Evolutionary conservation across 2,888 invertebrate genomes (phyloP).

Genomic region (Gandaritis pyraliata): DNA sequence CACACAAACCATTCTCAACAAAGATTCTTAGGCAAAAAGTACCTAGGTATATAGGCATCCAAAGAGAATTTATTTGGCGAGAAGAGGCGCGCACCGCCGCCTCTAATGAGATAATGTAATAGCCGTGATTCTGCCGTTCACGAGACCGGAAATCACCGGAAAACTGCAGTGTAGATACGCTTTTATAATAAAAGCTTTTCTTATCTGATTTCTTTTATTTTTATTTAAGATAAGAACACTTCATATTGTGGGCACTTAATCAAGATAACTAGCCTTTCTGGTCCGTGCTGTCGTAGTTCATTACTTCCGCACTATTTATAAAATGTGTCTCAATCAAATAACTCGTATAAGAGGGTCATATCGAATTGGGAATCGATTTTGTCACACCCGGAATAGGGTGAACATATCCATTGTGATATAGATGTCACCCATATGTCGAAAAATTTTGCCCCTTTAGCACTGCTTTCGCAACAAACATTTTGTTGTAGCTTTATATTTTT

Average conservation of each 20-base stretch:
- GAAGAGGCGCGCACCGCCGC: constrained; percentile 67
- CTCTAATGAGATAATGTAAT: constrained; percentile 84
- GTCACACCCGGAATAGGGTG: constrained; percentile 81
- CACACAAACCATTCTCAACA: constrained; percentile 16
- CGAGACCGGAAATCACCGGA: constrained; percentile 75
- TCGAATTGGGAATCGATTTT: constrained; percentile 82
- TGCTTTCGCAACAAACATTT: constrained; percentile 19
- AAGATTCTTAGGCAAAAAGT: constrained; percentile 56
- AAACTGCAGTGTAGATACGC: constrained; percentile 67
- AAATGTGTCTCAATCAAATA: constrained; percentile 65
- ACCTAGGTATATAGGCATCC: constrained; percentile 68
- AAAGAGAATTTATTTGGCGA: constrained; percentile 77
- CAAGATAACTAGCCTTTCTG: background rate
- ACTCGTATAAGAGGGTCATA: constrained; percentile 74
- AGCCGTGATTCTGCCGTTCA: constrained; percentile 78
- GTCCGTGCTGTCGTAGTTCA: constrained; percentile 25
- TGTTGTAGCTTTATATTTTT: constrained; percentile 1
- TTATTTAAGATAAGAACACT: constrained; percentile 4
- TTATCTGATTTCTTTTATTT: constrained; percentile 3
- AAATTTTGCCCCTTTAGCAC: constrained; percentile 50
- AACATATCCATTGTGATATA: constrained; percentile 79
- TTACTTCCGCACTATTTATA: constrained; percentile 45
- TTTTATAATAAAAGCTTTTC: constrained; percentile 30
- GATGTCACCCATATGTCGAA: constrained; percentile 78
- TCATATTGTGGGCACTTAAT: background rate